Evolutionary conservation across 2,113 vertebrate species (phyloP), one percentile per base, ranked within the genome.

Genomic region (Callorhinus ursinus): DNA sequence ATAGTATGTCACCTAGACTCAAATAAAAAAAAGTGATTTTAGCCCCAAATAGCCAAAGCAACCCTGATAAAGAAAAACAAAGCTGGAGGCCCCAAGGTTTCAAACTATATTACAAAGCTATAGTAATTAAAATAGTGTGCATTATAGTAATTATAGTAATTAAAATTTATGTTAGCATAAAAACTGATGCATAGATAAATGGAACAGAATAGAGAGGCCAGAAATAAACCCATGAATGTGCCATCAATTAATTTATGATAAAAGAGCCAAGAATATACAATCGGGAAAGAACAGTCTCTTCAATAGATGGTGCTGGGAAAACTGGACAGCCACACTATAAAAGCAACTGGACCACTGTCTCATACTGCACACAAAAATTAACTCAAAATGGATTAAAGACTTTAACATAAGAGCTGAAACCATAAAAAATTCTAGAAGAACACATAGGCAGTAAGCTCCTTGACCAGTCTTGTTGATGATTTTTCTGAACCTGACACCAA

Each of bases 401-500:
- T n/a, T 83, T 22, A 72, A 92, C 9, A 7, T 59, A 61, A 72
- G 15, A 83, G 15, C 53, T 72, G 53, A 92, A 84, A n/a, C 16
- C 53, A 19, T 59, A 74, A 49, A 74, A 61, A 84, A 15, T 83
- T 22, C 67, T 59, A 61, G 39, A 83, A 72, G 39, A 83, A 72
- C 53, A 92, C 39, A 74, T 1, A 84, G 80, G 90, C 22, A 46
- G 55, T 93, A 74, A 51, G 90, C 67, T 74, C 42, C 31, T 51
- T 74, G 42, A 92, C 24, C 46, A 22, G 67, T 87, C 49, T 79
- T 67, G 49, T 49, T 93, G 36, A 67, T 55, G 26, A 87, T 79
- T 79, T 79, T 79, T 93, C 83, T 93, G 46, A 79, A n/a, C 13
- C n/a, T 79, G n/a, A 87, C n/a, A 86, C 28, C 59, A 67, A 93